These are phyloP conservation scores for Iguana delicatissima DNA, from an alignment of 2,797 vertebrate species.

Conservation along the genomic window DNA sequence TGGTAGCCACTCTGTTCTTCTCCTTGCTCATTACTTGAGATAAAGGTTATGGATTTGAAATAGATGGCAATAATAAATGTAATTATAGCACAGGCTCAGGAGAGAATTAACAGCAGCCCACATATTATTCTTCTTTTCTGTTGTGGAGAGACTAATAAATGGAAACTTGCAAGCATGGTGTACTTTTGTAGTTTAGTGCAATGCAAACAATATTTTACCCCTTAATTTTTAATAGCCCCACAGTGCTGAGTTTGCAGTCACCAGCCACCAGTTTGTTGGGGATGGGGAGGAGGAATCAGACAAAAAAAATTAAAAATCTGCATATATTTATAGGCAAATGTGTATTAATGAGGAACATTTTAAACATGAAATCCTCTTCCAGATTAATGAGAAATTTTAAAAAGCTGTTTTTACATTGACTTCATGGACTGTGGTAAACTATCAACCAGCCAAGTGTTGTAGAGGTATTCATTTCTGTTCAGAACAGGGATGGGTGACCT, in stretches of 20 bases:
- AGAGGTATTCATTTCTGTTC: too few relatives aligned
- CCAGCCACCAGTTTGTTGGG: background rate
- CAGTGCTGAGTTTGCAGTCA: background rate
- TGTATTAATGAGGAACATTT: constrained; percentile 10
- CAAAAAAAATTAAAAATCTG: background rate
- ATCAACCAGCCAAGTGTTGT: too few relatives aligned
- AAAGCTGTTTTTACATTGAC: too few relatives aligned
- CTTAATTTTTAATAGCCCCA: constrained; percentile 43
- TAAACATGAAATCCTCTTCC: background rate
- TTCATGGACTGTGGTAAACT: too few relatives aligned
- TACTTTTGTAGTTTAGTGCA: constrained; percentile 3
- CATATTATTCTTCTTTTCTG: constrained; percentile 34
- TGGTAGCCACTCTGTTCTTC: background rate
- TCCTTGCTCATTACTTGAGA: constrained; percentile 16
- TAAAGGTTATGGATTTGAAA: constrained; percentile 41
- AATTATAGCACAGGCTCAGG: constrained; percentile 19
- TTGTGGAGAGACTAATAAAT: constrained; percentile 15
- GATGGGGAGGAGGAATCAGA: background rate
- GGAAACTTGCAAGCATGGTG: background rate
- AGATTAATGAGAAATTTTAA: background rate
- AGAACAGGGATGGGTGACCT: too few relatives aligned
- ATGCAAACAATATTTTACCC: constrained; percentile 15
- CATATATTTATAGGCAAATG: constrained; percentile 6
- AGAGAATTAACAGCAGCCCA: constrained; percentile 39
- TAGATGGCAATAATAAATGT: constrained; percentile 43